Percentiles rank a stretch among this genome's conserved stretches.
These are phyloP conservation scores for Loxodonta africana DNA, from an alignment of 2,113 vertebrate species.

Conservation along the genomic window DNA sequence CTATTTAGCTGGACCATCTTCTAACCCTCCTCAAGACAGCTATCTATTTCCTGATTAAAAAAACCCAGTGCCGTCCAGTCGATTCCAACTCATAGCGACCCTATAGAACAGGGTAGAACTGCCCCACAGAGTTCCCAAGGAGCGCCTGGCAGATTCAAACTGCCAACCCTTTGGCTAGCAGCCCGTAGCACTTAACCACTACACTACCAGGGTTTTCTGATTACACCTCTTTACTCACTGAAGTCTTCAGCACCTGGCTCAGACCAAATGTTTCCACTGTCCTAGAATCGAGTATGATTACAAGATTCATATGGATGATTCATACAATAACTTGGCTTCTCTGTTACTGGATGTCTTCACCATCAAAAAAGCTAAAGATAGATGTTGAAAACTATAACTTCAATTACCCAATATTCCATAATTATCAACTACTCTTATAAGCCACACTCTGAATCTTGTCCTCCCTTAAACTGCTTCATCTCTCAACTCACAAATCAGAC, in stretches of 20 bases:
- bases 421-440: background rate
- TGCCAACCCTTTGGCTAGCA: too few species aligned
- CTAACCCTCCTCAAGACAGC: background rate
- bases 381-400: too few species aligned
- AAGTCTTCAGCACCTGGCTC: background rate
- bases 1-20: background rate
- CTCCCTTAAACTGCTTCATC: background rate
- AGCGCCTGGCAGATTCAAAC: too few species aligned
- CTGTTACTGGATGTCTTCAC: background rate
- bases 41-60: background rate
- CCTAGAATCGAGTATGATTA: background rate
- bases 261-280: background rate
- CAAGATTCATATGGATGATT: conserved; percentile 1
- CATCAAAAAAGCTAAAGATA: background rate
- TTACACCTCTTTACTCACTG: background rate
- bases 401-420: background rate
- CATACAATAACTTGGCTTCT: background rate
- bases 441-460: background rate
- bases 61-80: too few species aligned
- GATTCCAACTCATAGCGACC: too few species aligned
- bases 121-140: too few species aligned
- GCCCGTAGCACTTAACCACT: too few species aligned
- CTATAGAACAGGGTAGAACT: too few species aligned
- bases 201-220: background rate
- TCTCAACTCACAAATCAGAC: background rate